Conservation (phyloP, 2,797 vertebrate species). For the Eremophila alpestris region DNA sequence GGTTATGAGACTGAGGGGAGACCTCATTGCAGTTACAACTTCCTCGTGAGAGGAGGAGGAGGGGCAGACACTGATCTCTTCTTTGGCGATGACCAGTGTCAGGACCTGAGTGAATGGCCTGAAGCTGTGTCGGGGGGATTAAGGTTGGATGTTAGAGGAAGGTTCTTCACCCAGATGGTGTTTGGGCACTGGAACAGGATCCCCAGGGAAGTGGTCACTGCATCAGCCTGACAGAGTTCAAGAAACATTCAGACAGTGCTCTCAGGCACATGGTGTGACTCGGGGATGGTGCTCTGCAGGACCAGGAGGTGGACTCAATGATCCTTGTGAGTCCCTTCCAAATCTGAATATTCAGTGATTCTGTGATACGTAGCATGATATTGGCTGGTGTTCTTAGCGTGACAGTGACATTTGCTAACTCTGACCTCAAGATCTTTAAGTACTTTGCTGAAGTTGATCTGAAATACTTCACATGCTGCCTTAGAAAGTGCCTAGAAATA, state of each 20-base stretch:
- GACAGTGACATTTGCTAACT: neutral
- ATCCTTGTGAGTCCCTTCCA: neutral
- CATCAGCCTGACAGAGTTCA: neutral
- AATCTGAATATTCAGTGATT: neutral
- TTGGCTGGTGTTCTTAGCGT: neutral
- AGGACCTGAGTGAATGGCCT: neutral
- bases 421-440: neutral
- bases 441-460: neutral
- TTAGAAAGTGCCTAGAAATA: neutral
- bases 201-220: neutral
- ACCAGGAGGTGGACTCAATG: fast-evolving
- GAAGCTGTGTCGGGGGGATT: neutral
- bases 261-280: neutral
- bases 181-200: neutral
- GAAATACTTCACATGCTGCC: neutral
- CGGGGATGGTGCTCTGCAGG: neutral
- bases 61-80: neutral
- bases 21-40: neutral
- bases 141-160: neutral
- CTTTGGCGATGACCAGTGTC: neutral
- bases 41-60: neutral
- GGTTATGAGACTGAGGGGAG: neutral
- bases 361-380: neutral
- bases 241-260: neutral
- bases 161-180: neutral